Percentiles rank a stretch among this genome's conserved stretches.
Evolutionary conservation across 2,888 invertebrate species (phyloP).

Genomic region (Xylocampa areola): DNA sequence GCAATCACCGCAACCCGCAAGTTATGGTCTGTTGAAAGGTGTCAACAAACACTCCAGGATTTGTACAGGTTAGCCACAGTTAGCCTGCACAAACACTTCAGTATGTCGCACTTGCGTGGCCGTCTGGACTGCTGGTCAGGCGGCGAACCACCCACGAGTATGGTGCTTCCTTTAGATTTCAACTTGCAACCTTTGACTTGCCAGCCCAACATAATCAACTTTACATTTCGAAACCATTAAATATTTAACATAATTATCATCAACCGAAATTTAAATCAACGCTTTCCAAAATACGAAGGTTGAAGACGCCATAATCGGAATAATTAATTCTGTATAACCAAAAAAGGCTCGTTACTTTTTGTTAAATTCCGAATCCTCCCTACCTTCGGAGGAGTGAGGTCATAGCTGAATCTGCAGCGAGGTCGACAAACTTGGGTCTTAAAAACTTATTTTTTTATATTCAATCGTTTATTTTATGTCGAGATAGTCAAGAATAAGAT

Average conservation of each 20-base stretch:
- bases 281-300: conserved; percentile 40
- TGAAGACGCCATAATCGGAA: conserved; percentile 25
- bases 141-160: too few relatives aligned
- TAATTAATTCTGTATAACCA: conserved; percentile 49
- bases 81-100: too few relatives aligned
- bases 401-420: conserved; percentile 30
- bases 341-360: conserved; percentile 29
- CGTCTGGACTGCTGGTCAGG: too few relatives aligned
- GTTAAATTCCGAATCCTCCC: conserved; percentile 19
- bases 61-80: too few relatives aligned
- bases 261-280: conserved; percentile 31
- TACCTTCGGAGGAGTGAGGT: conserved; percentile 40
- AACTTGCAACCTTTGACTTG: too few relatives aligned
- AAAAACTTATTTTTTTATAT: conserved; percentile 3
- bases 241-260: conserved; percentile 18
- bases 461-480: conserved; percentile 5
- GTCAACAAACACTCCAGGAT: too few relatives aligned
- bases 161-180: too few relatives aligned
- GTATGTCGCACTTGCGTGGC: too few relatives aligned
- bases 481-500: background rate
- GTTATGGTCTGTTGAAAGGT: too few relatives aligned
- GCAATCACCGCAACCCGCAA: too few relatives aligned
- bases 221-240: too few relatives aligned
- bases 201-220: too few relatives aligned
- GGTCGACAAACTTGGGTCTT: conserved; percentile 37